Evolutionary conservation across 2,888 invertebrate species (phyloP), one percentile per base, ranked within the genome.

Genomic region (Eustalomyia histrio): DNA sequence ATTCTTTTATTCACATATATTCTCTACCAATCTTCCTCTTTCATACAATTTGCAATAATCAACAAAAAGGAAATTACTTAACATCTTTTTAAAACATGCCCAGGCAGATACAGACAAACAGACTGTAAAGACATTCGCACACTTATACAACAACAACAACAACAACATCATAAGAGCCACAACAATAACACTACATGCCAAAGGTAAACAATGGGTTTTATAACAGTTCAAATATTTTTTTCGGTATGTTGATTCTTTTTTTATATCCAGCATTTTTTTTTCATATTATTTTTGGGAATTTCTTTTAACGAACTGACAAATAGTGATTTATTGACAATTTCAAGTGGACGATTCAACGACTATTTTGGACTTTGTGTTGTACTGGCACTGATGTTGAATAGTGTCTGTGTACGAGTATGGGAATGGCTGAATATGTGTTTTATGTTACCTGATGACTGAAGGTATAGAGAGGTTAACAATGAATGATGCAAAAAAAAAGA

Each of bases 241-340:
- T 71, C 64, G 58, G 17, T 76, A 60, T 60, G 69, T 75, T 67
- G 75, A 63, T 61, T 39, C 63, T 69, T 71, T 47, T 71, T 47
- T 47, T 47, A 47, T n/a, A n/a, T 47, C n/a, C 43, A 21, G 29
- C 29, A 29, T 29, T 29, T 29, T 57, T 33, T 47, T 60, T 71
- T 53, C 33, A 52, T 69, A 10, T 18, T 55, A n/a, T 33, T 55
- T 63, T 75, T 47, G 14, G 78, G 12, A 78, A 74, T 78, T 78
- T 75, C 74, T 75, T 81, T 78, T 76, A 79, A 79, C 79, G 73
- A 76, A 79, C 79, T 83, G 84, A 84, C 84, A 84, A 84, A 84
- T 84, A 83, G 80, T 84, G 84, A 84, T 84, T 83, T 84, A 84
- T 84, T 83, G 84, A 84, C 78, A 79, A 78, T 78, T 80, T 83